A percentile compares a stretch with the other conserved stretches of the same genome.
Evolutionary conservation across 2,888 invertebrate species (phyloP).

Genomic region (Hydraecia micacea): DNA sequence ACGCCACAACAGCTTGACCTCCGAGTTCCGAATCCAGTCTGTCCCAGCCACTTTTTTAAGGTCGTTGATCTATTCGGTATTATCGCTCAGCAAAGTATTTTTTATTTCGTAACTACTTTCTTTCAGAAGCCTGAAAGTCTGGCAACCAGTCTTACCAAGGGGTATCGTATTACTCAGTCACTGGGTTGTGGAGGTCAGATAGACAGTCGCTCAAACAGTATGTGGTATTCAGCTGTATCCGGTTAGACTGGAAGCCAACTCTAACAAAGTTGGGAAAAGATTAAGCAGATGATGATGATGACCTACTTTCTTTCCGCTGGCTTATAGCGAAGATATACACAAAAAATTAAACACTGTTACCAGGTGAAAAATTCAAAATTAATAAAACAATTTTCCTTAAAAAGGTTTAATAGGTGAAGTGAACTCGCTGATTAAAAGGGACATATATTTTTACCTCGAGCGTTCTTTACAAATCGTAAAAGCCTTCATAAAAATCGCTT

Average conservation of each 20-base stretch:
- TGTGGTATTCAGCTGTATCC: no score
- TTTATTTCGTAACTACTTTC: background rate
- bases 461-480: slow-evolving; percentile 54
- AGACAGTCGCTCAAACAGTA: no score
- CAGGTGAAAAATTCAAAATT: background rate
- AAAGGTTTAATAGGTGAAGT: slow-evolving; percentile 12
- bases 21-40: background rate
- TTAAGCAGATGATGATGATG: no score
- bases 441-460: slow-evolving; percentile 40
- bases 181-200: no score
- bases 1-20: background rate
- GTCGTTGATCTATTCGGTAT: background rate
- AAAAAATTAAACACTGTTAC: slow-evolving; percentile 7
- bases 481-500: slow-evolving; percentile 55
- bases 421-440: slow-evolving; percentile 13
- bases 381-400: background rate
- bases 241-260: no score
- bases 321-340: background rate
- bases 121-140: background rate
- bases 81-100: background rate
- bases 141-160: no score
- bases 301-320: background rate
- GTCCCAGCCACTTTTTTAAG: background rate
- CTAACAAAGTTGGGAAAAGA: no score
- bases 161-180: no score